Percentiles rank a stretch among this genome's conserved stretches.
These are phyloP conservation scores for Lates japonicus DNA, from an alignment of 2,797 vertebrate genomes.

Conservation along the genomic window DNA sequence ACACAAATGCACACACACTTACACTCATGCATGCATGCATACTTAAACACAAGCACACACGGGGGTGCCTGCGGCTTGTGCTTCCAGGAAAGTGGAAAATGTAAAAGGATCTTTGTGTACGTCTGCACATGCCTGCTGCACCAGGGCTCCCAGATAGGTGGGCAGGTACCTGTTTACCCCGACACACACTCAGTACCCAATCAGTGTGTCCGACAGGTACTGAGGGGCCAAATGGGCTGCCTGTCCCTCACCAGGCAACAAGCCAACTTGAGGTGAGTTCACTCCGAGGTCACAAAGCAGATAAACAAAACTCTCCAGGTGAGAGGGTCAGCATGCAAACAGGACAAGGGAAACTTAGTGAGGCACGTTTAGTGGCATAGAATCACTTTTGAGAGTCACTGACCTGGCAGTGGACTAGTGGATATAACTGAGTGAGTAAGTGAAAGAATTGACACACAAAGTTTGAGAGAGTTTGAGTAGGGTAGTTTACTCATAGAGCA, in stretches of 20 bases:
- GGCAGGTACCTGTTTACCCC: slow-evolving; percentile 72
- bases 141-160: slow-evolving; percentile 41
- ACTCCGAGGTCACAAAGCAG: slow-evolving; percentile 50
- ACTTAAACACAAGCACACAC: slow-evolving; percentile 15
- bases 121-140: slow-evolving; percentile 43
- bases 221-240: slow-evolving; percentile 43
- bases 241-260: slow-evolving; percentile 36
- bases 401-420: slow-evolving; percentile 6
- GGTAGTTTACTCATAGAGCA: slow-evolving; percentile 60
- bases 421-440: slow-evolving; percentile 29
- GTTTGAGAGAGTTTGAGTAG: slow-evolving; percentile 41
- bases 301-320: slow-evolving; percentile 38
- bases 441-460: slow-evolving; percentile 32
- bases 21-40: slow-evolving; percentile 10
- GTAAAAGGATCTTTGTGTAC: slow-evolving; percentile 73
- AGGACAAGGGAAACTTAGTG: slow-evolving; percentile 9
- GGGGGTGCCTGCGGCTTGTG: slow-evolving; percentile 23
- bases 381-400: background rate
- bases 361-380: background rate
- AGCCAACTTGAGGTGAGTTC: slow-evolving; percentile 60
- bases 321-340: slow-evolving; percentile 24
- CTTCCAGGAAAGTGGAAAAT: slow-evolving; percentile 66
- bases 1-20: slow-evolving; percentile 10
- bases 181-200: slow-evolving; percentile 63
- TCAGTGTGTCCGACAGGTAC: slow-evolving; percentile 65